These are phyloP conservation scores for Allenopithecus nigroviridis DNA, from an alignment of 2,797 vertebrate genomes.

Conservation along the genomic window DNA sequence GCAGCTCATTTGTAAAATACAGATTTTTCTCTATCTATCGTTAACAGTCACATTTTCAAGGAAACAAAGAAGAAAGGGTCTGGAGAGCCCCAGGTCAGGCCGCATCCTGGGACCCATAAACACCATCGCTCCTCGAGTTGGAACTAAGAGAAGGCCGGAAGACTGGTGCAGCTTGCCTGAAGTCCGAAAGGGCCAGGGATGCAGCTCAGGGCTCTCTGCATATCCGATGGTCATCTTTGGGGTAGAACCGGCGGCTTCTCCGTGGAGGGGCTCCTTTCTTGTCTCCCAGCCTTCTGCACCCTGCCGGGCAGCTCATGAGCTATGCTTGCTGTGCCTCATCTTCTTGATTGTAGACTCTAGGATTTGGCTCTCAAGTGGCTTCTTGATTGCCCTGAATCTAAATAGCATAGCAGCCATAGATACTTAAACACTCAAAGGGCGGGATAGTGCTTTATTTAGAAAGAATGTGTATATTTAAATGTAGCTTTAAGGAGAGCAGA, in stretches of 20 bases:
- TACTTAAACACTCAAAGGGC: neutral
- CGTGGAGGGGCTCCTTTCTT: neutral
- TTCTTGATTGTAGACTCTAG: too few species aligned
- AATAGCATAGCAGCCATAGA: neutral
- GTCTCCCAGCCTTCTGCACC: neutral
- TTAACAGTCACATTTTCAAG: neutral
- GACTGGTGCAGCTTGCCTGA: neutral
- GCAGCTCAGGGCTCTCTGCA: neutral
- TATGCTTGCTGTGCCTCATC: neutral
- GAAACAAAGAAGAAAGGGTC: neutral
- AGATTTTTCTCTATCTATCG: neutral
- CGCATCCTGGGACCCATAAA: neutral
- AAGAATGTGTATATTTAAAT: neutral
- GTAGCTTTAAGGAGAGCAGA: neutral
- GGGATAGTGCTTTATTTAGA: neutral
- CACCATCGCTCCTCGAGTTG: rapidly evolving
- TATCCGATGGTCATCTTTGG: neutral
- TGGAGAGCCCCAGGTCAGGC: neutral
- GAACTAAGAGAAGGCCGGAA: neutral
- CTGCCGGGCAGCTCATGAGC: rapidly evolving
- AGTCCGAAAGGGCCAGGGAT: neutral
- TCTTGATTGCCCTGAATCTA: neutral
- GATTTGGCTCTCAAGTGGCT: neutral
- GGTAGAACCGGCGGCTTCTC: neutral
- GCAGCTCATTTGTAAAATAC: neutral